Evolutionary conservation across 2,888 invertebrate genomes (phyloP), one percentile per base, ranked within the genome.

Genomic region (Nymphalis polychloros): DNA sequence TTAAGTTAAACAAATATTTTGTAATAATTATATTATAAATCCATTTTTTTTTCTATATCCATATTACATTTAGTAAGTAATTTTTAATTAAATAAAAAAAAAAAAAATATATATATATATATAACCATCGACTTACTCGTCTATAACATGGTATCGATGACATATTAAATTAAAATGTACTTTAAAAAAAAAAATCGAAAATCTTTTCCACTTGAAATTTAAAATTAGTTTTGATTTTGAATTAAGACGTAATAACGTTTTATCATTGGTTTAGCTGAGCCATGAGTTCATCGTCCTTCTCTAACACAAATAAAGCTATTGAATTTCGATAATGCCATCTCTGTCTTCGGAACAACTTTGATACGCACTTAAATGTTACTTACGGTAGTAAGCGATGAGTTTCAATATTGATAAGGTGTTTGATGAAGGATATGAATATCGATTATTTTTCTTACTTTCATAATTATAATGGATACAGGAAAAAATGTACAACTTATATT

Each of bases 251-350:
- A 86, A 91, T 90, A 86, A 88, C 90, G 90, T 91, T 86, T 78
- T 82, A 83, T 86, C 84, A 81, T 27, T 27, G 89, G 88, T 90
- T 90, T 89, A 89, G 85, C 85, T 75, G 80, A 79, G 85, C 80
- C 81, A 77, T 81, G 83, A 84, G 83, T 85, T 82, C 85, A 85
- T 82, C 83, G 84, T 90, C 89, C 88, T 86, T 86, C 85, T 88
- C 88, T 82, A 83, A 83, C 85, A 81, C 85, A 84, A 88, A 89
- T 91, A 88, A 89, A 91, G 88, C 89, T 90, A 90, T 90, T 87
- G 89, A 88, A 88, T 87, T 86, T 86, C 84, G 89, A 90, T 91
- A 90, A 87, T 79, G 77, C 80, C 77, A 76, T 84, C 84, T 86
- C 85, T 84, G 79, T 87, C 86, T 83, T 72, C 59, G 50, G 59